Conservation (phyloP, 1,140 invertebrate genomes). For the Drosophila willistoni region DNA sequence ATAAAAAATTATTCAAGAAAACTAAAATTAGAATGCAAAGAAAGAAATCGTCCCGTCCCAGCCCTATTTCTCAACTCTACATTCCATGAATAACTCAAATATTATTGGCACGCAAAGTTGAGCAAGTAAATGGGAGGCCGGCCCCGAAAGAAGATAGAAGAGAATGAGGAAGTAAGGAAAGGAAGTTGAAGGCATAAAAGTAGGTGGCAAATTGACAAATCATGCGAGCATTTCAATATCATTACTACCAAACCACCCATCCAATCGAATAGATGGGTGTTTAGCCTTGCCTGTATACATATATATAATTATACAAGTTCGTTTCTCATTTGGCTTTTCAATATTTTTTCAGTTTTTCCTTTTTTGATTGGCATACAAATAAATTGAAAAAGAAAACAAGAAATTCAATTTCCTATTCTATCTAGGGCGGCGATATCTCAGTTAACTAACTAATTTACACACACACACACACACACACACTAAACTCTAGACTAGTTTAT, state of each 20-base stretch:
- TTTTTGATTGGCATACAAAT: slow-evolving; percentile 4
- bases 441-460: slow-evolving; percentile 20
- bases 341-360: not conserved
- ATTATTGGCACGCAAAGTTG: slow-evolving; percentile 53
- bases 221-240: slow-evolving; percentile 53
- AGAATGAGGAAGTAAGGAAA: not conserved
- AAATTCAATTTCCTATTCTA: slow-evolving; percentile 26
- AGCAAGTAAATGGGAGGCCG: not conserved
- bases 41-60: too few relatives aligned
- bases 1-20: slow-evolving; percentile 78
- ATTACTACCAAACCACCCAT: slow-evolving; percentile 20
- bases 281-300: not conserved
- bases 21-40: slow-evolving; percentile 70
- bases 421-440: slow-evolving; percentile 2
- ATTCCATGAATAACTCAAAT: slow-evolving; percentile 24
- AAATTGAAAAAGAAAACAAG: slow-evolving; percentile 19
- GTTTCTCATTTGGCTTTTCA: slow-evolving; percentile 24
- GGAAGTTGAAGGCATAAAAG: slow-evolving; percentile 5
- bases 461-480: slow-evolving; percentile 6
- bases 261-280: not conserved
- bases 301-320: slow-evolving; percentile 32
- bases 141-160: not conserved
- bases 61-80: not conserved
- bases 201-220: slow-evolving; percentile 57
- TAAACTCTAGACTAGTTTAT: not conserved